Base-by-base conservation (phyloP, 2,113 vertebrate species). In the Danionella cerebrum region DNA sequence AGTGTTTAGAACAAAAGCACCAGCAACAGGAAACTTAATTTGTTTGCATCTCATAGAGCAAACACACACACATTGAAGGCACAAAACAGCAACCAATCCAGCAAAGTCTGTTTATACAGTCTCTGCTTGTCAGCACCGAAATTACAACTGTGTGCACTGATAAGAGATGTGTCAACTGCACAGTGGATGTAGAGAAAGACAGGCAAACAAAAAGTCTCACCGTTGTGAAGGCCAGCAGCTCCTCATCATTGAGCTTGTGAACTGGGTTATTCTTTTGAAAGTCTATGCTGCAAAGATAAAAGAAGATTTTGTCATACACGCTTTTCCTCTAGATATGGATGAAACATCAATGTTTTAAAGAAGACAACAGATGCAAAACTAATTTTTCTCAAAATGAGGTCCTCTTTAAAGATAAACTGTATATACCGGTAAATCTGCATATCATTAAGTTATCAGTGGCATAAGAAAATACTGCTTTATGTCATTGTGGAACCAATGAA, bases 221-320 rank as follows among this genome's bases (percentile, higher is more conserved):
- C 4, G 93, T 90, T 27, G 89, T 91, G 84, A 97, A 99, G 59
- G 94, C 91, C 68, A 96, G 78, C 35, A 98, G 85, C 76, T 99
- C 93, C 79, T 97, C 95, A 53, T 91, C 90, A 9, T 95, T 98
- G 73, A 99, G 84, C 42, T 90, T 96, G 84, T 99, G 92, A 27
- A 93, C 85, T 9, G 96, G 95, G 69, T 94, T 99, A 76, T 94
- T 98, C 86, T 91, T 98, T 70, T 94, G 92, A 76, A 95, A 93
- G 81, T 98, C 89, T 33, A 84, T 89, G 83, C 96, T 99, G 89
- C 60, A 78, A 39, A 78, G 25, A 78, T 53, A 22, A 57, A 50
- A 73, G 9, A 38, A 11, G 12, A 47, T 5, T 10, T 33, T n/a
- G n/a, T n/a, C n/a, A n/a, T n/a, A n/a, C n/a, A n/a, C n/a, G n/a